Evolutionary conservation across 2,888 invertebrate species (phyloP).

Genomic region (Onthophagus sagittarius): DNA sequence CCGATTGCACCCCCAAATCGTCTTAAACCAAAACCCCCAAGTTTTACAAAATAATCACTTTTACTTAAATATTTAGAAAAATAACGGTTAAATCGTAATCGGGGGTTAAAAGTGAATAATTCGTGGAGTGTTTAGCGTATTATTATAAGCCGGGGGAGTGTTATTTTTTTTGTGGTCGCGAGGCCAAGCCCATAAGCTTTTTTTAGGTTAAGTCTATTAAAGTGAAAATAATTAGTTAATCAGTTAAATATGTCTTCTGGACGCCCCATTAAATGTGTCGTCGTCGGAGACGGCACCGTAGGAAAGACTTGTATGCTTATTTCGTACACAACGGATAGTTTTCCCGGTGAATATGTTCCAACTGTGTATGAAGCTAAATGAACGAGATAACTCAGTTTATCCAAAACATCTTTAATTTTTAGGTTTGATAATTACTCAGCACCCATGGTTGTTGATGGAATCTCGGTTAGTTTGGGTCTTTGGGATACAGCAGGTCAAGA

Average conservation of each 20-base stretch:
- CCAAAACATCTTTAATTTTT: conserved; percentile 29
- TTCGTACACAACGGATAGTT: conserved; percentile 88
- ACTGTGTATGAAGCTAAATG: conserved; percentile 70
- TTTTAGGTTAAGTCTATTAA: conserved; percentile 28
- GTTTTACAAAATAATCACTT: conserved; percentile 1
- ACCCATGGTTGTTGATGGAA: conserved; percentile 97
- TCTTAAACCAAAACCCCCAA: neutral
- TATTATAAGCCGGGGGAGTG: neutral
- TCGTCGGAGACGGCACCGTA: conserved; percentile 89
- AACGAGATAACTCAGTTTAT: neutral
- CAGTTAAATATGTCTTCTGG: conserved; percentile 74
- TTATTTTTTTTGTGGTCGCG: neutral
- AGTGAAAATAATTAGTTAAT: neutral
- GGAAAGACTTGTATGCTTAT: conserved; percentile 94
- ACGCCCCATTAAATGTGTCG: conserved; percentile 88
- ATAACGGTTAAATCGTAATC: neutral
- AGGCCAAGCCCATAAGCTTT: conserved; percentile 28
- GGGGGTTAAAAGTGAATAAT: neutral
- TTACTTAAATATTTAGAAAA: neutral
- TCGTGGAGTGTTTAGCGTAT: neutral
- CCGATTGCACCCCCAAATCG: neutral
- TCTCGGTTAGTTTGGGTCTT: conserved; percentile 91
- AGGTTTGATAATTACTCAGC: conserved; percentile 99
- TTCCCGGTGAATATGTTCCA: conserved; percentile 92
- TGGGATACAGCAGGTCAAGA: conserved; percentile 99